Base-by-base conservation (phyloP, 2,797 vertebrate genomes). In the Epinephelus malabaricus region DNA sequence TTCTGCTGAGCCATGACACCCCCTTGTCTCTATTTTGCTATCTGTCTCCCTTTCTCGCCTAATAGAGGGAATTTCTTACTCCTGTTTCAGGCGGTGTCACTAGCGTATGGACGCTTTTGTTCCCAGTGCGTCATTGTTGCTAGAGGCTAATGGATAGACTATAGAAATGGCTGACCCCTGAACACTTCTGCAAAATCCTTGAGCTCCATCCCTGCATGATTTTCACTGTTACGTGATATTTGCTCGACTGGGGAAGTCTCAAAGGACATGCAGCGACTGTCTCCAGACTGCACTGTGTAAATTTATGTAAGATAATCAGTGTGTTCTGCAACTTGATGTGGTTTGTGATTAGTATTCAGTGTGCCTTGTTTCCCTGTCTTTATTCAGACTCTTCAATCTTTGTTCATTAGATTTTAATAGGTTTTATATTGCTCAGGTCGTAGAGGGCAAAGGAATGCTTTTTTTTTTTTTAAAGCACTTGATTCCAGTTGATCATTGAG, bases 351-450 rank as follows among this genome's bases (percentile, higher is more conserved):
- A 85, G 89, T 88, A 92, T 93, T 92, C 87, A 47, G 23, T 17
- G 14, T 60, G 81, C 50, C 69, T 83, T 70, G 68, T 80, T 90
- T 78, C 72, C 76, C 64, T 50, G 19, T 88, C 88, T 84, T 77
- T 65, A 85, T 71, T 85, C 54, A 83, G 75, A 58, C 73, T 51
- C 73, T 81, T 84, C 90, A 85, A 67, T 87, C 82, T 80, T 55
- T 75, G 79, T 68, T 91, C 74, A 86, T 92, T 91, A 83, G 58
- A 88, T 82, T 86, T 85, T 79, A 88, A 89, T 87, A 61, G 63
- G 49, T 85, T 88, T 84, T 83, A 59, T 89, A 79, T 86, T 51
- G 47, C 56, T 78, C 11, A 6, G 81, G 82, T 90, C 86, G 76
- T 56, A 65, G 62, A 89, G 83, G 86, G 76, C 76, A 77, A 83